A percentile compares a stretch with the other conserved stretches of the same genome.
Evolutionary conservation across 2,797 vertebrate species (phyloP).

Genomic region (Brachyalestes nurse): DNA sequence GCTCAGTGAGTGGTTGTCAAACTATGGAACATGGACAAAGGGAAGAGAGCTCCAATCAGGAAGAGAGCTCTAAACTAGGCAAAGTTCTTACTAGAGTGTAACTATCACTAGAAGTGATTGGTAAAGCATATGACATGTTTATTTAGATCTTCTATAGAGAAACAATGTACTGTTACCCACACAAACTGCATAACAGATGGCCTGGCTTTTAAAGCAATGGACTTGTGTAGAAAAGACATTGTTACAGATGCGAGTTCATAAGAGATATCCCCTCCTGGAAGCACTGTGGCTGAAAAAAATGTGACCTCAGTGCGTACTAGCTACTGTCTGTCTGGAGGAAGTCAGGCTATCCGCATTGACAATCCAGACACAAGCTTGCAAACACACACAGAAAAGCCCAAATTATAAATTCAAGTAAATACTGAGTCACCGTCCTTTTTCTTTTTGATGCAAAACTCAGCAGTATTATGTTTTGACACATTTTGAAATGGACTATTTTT

Average conservation of each 20-base stretch:
- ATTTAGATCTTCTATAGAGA: constrained; percentile 17
- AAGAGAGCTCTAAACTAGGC: constrained; percentile 3
- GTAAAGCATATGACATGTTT: constrained; percentile 7
- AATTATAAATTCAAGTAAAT: background rate
- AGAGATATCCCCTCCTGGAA: background rate
- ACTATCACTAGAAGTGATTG: background rate
- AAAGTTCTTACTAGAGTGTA: background rate
- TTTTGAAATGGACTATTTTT: constrained; percentile 16
- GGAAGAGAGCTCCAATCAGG: background rate
- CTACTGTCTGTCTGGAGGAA: background rate
- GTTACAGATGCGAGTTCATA: background rate
- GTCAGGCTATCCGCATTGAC: constrained; percentile 31
- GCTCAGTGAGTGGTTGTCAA: constrained; percentile 15
- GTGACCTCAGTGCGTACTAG: background rate
- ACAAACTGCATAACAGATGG: background rate
- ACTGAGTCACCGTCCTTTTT: background rate
- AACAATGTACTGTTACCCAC: background rate
- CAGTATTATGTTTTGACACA: constrained; percentile 29
- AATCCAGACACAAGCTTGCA: constrained; percentile 12
- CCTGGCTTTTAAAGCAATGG: constrained; percentile 11
- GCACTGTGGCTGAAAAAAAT: background rate
- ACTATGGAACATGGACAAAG: background rate
- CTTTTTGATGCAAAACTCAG: background rate
- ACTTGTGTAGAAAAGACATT: constrained; percentile 6
- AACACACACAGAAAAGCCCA: background rate